These are phyloP conservation scores for Polypterus senegalus DNA, from an alignment of 2,113 vertebrate species.

Conservation along the genomic window DNA sequence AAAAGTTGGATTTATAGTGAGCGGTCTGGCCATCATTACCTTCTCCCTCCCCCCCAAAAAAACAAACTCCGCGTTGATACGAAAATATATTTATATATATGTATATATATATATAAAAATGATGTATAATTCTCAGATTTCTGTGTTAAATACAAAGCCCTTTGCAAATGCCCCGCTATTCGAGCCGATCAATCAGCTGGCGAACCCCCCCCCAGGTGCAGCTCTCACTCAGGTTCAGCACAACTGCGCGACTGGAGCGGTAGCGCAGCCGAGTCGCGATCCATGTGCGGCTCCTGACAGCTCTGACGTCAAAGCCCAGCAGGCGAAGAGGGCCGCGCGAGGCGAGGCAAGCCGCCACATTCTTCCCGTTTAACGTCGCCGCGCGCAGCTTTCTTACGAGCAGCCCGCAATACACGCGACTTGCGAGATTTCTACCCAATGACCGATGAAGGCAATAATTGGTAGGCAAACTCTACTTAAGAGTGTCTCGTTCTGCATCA, in stretches of 20 bases:
- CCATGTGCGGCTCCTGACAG: conserved; percentile 54
- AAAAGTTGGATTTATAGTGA: conserved; percentile 70
- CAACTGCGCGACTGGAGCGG: conserved; percentile 11
- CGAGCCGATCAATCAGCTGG: background rate
- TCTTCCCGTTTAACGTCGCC: background rate
- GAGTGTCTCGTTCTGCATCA: too few relatives aligned
- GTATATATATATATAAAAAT: conserved; percentile 1
- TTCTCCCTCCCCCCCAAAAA: conserved; percentile 47
- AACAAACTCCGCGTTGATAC: conserved; percentile 15
- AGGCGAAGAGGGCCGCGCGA: background rate
- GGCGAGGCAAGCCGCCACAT: too few relatives aligned
- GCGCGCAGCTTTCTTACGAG: too few relatives aligned
- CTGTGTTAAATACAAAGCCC: background rate
- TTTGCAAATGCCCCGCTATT: background rate
- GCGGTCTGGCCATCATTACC: conserved; percentile 70
- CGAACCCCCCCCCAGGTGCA: conserved; percentile 7
- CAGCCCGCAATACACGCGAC: too few relatives aligned
- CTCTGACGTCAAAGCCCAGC: conserved; percentile 38
- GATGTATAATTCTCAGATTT: too few relatives aligned
- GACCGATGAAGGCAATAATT: too few relatives aligned
- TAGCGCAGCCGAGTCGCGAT: conserved; percentile 36
- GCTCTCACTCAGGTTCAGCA: background rate
- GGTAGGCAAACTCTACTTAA: too few relatives aligned
- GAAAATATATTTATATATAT: background rate
- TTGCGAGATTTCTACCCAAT: too few relatives aligned